Percentiles rank a stretch among this genome's conserved stretches.
phyloP scores from a whole-genome alignment of 2,888 invertebrate genomes.

The Branchellion lobata region DNA sequence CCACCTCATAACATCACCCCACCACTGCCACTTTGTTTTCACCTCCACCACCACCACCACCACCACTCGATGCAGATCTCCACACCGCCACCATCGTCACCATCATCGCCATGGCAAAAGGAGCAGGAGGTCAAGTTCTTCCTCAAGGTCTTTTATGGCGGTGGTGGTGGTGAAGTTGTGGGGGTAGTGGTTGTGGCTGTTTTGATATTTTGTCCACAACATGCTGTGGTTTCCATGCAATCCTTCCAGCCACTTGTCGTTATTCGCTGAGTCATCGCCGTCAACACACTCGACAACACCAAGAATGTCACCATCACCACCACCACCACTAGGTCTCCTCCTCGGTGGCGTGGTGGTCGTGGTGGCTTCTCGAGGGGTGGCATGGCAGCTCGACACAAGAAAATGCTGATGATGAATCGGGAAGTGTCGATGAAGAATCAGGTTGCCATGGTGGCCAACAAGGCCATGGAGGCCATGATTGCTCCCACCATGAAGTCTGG shows the following conservation, averaged over 20 bases:
- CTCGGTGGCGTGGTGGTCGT: neutral
- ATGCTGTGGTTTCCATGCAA: too few species aligned
- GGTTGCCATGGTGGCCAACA: neutral
- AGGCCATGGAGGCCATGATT: neutral
- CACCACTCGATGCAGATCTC: neutral
- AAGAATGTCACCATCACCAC: neutral
- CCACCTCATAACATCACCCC: too few species aligned
- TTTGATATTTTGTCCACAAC: too few species aligned
- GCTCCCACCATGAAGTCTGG: constrained; percentile 18
- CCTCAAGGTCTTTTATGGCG: neutral
- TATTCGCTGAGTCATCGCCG: too few species aligned
- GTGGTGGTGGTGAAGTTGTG: too few species aligned
- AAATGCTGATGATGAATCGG: neutral
- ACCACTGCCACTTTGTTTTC: constrained; percentile 10
- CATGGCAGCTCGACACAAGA: neutral
- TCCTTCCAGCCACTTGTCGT: too few species aligned
- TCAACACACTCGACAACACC: too few species aligned
- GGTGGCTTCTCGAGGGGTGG: neutral
- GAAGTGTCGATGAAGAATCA: neutral
- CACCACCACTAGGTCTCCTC: neutral
- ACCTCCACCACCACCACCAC: constrained; percentile 22
- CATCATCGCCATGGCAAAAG: neutral
- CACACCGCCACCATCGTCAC: neutral
- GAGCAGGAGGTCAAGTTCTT: neutral
- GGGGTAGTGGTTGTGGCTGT: too few species aligned